Evolutionary conservation across 2,888 invertebrate species (phyloP).

Genomic region (Dicyrtoma fusca): DNA sequence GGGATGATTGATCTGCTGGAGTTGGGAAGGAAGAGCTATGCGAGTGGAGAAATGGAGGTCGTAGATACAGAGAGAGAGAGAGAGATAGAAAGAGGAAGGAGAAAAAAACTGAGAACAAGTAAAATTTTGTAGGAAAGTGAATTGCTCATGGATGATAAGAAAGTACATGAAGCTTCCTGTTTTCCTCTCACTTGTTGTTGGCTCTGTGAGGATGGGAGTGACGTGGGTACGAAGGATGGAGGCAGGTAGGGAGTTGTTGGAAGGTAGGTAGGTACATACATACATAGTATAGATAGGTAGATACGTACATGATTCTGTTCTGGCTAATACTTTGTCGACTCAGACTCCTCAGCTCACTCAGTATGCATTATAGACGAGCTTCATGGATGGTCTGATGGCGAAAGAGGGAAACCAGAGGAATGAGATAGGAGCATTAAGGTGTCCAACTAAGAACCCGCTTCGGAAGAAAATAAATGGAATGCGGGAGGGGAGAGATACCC

Average conservation of each 20-base stretch:
- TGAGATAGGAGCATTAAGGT: conserved; percentile 38
- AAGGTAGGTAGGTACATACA: too few relatives aligned
- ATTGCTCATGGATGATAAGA: background rate
- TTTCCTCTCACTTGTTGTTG: too few relatives aligned
- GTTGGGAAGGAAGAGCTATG: too few relatives aligned
- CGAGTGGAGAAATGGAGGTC: background rate
- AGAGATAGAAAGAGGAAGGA: background rate
- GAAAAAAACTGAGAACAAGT: conserved; percentile 5
- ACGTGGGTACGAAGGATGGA: too few relatives aligned
- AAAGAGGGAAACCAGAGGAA: conserved; percentile 23
- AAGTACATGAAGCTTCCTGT: too few relatives aligned
- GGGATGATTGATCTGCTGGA: too few relatives aligned
- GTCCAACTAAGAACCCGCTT: conserved; percentile 37
- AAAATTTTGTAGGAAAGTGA: conserved; percentile 3
- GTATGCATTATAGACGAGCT: conserved; percentile 22
- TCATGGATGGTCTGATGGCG: background rate
- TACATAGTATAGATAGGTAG: too few relatives aligned
- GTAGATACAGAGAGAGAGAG: conserved; percentile 1
- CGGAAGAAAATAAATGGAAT: conserved; percentile 39
- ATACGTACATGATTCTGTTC: too few relatives aligned
- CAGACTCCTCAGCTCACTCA: background rate
- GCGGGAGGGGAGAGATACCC: conserved; percentile 12
- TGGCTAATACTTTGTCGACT: too few relatives aligned
- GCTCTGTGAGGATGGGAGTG: too few relatives aligned
- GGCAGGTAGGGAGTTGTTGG: too few relatives aligned